Percentiles rank a stretch among this genome's conserved stretches.
Conservation (phyloP, 2,113 vertebrate genomes). For the Dasyornis broadbenti region DNA sequence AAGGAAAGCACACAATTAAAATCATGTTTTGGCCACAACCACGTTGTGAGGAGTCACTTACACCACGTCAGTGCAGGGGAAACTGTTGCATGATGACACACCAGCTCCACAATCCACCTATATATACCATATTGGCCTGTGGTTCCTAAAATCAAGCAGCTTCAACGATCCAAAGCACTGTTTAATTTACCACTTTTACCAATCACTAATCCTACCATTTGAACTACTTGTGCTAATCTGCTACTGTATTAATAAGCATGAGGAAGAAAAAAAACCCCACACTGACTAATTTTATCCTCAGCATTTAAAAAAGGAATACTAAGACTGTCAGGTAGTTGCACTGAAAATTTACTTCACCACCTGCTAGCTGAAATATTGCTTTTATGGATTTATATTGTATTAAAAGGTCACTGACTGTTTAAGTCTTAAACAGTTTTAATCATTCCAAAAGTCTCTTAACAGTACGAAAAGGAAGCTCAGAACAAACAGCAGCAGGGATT, state of each 20-base stretch:
- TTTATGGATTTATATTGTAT: slow-evolving; percentile 78
- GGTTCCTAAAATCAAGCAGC: background rate
- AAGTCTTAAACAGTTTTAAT: slow-evolving; percentile 81
- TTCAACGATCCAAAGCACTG: background rate
- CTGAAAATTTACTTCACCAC: slow-evolving; percentile 74
- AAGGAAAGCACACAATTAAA: background rate
- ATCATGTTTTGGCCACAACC: background rate
- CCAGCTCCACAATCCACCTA: background rate
- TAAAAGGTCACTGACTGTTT: slow-evolving; percentile 83
- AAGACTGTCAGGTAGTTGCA: slow-evolving; percentile 73
- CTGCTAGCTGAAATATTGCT: slow-evolving; percentile 78
- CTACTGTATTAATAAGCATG: slow-evolving; percentile 39
- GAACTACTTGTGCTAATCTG: slow-evolving; percentile 48
- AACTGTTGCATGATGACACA: background rate
- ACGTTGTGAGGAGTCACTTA: background rate
- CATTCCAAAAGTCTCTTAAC: slow-evolving; percentile 78
- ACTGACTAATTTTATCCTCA: slow-evolving; percentile 44
- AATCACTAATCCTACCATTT: slow-evolving; percentile 30
- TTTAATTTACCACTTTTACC: background rate
- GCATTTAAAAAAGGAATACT: slow-evolving; percentile 54
- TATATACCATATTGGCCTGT: background rate
- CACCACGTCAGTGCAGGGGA: fast-evolving
- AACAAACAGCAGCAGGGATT: slow-evolving; percentile 89
- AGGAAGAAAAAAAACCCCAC: background rate
- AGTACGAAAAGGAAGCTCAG: slow-evolving; percentile 78